Conservation (phyloP, 2,888 invertebrate species). For the Nycteola revayana region DNA sequence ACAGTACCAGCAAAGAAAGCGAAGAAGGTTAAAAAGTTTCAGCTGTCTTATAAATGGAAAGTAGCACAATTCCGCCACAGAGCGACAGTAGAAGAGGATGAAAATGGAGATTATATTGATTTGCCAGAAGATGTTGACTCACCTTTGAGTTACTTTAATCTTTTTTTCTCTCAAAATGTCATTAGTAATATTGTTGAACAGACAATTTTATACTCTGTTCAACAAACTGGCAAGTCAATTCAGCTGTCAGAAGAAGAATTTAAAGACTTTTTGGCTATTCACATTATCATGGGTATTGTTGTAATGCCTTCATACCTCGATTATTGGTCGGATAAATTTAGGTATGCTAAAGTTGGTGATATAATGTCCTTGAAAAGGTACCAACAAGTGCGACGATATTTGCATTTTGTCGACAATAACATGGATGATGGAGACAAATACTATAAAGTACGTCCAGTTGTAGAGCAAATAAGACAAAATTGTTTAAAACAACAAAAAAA, state of each 20-base stretch:
- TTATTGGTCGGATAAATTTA: slow-evolving; percentile 14
- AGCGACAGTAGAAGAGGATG: slow-evolving; percentile 16
- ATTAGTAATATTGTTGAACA: no score
- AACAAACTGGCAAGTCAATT: slow-evolving; percentile 16
- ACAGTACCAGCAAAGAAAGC: no score
- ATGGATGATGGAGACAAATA: slow-evolving; percentile 13
- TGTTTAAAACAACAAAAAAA: slow-evolving; percentile 7
- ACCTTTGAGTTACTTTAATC: no score
- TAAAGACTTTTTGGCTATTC: slow-evolving; percentile 16
- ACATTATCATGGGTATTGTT: slow-evolving; percentile 20
- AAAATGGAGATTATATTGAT: slow-evolving; percentile 13
- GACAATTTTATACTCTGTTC: slow-evolving; percentile 5
- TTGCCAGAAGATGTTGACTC: slow-evolving; percentile 11
- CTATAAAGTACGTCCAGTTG: slow-evolving; percentile 16
- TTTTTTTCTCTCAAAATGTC: no score
- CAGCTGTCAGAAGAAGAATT: slow-evolving; percentile 14
- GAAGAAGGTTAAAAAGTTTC: no score
- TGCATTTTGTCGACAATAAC: slow-evolving; percentile 15
- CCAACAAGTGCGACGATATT: no score
- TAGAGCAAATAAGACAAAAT: slow-evolving; percentile 10
- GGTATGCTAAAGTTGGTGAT: slow-evolving; percentile 13
- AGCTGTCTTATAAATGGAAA: no score
- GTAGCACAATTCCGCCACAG: no score
- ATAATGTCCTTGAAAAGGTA: slow-evolving; percentile 17
- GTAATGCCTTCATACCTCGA: slow-evolving; percentile 17